A percentile compares a stretch with the other conserved stretches of the same genome.
Evolutionary conservation across 1,140 invertebrate genomes (phyloP).

Genomic region (Bradynema listronoti): DNA sequence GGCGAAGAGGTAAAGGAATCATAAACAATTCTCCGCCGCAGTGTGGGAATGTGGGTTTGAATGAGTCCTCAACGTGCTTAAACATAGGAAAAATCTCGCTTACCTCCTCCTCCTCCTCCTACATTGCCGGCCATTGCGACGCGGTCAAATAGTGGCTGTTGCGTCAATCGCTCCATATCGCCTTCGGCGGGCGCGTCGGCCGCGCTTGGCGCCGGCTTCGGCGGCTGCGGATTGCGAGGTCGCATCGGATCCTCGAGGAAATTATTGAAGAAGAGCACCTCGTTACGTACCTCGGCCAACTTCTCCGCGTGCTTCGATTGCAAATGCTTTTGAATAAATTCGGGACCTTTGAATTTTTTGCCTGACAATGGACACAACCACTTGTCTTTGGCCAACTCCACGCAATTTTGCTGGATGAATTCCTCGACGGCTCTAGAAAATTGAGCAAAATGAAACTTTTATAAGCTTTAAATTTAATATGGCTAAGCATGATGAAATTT

Average conservation of each 20-base stretch:
- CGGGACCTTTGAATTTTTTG: constrained; percentile 98
- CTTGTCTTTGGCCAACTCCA: constrained; percentile 91
- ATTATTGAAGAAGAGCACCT: constrained; percentile 90
- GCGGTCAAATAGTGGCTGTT: no score
- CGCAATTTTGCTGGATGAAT: constrained; percentile 78
- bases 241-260: constrained; percentile 89
- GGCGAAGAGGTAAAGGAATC: no score
- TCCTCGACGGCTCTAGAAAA: constrained; percentile 74
- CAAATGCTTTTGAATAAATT: constrained; percentile 97
- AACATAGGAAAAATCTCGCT: constrained; percentile 5
- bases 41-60: no score
- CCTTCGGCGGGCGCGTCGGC: not conserved
- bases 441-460: constrained; percentile 1
- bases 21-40: no score
- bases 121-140: no score
- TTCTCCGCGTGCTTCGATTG: constrained; percentile 60
- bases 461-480: constrained; percentile 1
- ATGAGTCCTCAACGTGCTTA: no score
- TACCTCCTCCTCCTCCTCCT: not conserved
- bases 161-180: no score
- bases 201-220: constrained; percentile 13
- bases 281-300: constrained; percentile 10
- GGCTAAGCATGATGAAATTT: no score
- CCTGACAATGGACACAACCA: constrained; percentile 96
- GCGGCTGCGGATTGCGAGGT: constrained; percentile 75